phyloP scores from a whole-genome alignment of 2,113 vertebrate species.

The Podarcis muralis region DNA sequence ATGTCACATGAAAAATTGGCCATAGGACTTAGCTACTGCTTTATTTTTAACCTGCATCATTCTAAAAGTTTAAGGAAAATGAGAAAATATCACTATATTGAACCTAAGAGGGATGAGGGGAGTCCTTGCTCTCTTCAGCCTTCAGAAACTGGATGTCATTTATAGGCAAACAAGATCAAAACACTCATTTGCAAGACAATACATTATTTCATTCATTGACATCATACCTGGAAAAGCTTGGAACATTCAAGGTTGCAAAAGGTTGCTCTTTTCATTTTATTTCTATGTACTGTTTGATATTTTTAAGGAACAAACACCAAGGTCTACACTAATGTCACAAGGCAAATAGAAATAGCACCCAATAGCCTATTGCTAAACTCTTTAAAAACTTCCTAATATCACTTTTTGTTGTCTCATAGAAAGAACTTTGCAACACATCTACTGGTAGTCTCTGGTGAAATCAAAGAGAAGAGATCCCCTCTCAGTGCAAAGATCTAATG shows the following conservation, averaged over 20 bases:
- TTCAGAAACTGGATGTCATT: conserved; percentile 33
- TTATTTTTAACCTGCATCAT: not conserved
- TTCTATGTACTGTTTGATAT: not conserved
- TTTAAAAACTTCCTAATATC: not conserved
- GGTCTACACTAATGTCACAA: conserved; percentile 47
- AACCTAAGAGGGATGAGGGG: not conserved
- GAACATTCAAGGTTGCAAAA: conserved; percentile 34
- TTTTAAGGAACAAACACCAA: conserved; percentile 15
- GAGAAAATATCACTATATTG: not conserved
- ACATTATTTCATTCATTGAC: conserved; percentile 27
- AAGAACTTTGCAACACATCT: not conserved
- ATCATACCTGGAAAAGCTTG: conserved; percentile 32
- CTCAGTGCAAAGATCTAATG: not conserved
- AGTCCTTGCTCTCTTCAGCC: not conserved
- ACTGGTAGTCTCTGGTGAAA: not conserved
- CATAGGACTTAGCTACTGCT: not conserved
- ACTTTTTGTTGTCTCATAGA: conserved; percentile 13
- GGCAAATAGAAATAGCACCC: conserved; percentile 35
- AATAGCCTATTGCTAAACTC: conserved; percentile 24
- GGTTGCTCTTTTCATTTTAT: conserved; percentile 9
- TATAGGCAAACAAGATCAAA: conserved; percentile 37
- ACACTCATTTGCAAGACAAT: conserved; percentile 22
- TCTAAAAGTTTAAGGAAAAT: not conserved
- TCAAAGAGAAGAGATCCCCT: not conserved
- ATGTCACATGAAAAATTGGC: not conserved